These are phyloP conservation scores for Protaetia brevitarsis DNA, from an alignment of 1,140 invertebrate species.

Conservation along the genomic window DNA sequence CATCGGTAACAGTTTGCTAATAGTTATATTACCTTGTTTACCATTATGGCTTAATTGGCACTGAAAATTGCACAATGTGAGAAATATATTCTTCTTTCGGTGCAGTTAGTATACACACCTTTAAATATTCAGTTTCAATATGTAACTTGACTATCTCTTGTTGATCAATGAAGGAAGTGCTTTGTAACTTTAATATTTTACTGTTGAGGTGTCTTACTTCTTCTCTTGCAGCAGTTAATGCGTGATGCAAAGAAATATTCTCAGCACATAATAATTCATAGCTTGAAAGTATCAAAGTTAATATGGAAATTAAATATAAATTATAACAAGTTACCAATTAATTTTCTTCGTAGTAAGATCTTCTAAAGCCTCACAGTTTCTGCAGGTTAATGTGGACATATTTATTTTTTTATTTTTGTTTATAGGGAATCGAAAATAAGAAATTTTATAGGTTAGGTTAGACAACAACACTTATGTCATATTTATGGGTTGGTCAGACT, in stretches of 20 bases:
- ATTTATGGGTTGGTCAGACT: neutral
- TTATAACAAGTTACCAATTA: slow-evolving; percentile 9
- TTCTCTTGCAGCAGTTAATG: neutral
- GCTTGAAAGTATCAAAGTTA: neutral
- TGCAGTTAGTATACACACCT: neutral
- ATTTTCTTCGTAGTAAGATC: neutral
- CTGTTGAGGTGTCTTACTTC: neutral
- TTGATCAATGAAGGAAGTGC: neutral
- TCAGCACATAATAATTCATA: slow-evolving; percentile 13
- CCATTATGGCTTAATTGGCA: slow-evolving; percentile 6
- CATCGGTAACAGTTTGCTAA: neutral
- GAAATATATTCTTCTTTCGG: neutral
- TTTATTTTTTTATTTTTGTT: neutral
- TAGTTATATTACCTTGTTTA: neutral
- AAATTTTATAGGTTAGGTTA: no score
- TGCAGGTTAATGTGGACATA: neutral
- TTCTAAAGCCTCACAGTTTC: neutral
- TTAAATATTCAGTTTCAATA: slow-evolving; percentile 1
- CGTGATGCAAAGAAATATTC: slow-evolving; percentile 13
- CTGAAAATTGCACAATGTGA: neutral
- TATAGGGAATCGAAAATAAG: neutral
- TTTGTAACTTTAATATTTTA: neutral
- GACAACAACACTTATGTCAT: no score
- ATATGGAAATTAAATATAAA: no score
- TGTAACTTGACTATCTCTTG: neutral